Percentiles rank a stretch among this genome's conserved stretches.
Conservation (phyloP, 2,113 vertebrate species). For the Austrofundulus limnaeus region DNA sequence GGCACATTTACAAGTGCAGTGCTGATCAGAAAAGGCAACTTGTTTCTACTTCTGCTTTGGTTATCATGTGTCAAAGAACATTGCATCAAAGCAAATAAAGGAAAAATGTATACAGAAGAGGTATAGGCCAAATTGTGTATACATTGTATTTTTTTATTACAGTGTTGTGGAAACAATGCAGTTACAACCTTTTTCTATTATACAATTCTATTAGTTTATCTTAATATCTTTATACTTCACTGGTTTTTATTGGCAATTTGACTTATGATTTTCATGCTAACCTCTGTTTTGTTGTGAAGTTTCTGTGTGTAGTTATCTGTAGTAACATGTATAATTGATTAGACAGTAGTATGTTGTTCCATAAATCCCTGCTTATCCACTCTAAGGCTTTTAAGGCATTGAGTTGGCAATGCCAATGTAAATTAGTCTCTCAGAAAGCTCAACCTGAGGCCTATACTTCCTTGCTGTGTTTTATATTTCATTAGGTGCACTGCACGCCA, state of each 20-base stretch:
- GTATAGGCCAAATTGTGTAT: background rate
- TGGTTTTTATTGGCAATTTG: too few species aligned
- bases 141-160: background rate
- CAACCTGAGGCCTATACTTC: background rate
- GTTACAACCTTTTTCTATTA: background rate
- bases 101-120: background rate
- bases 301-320: constrained; percentile 24
- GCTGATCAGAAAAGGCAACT: background rate
- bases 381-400: constrained; percentile 3
- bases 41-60: background rate
- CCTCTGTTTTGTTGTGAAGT: constrained; percentile 22
- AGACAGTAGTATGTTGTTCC: constrained; percentile 29
- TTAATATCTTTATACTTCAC: too few species aligned
- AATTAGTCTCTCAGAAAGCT: constrained; percentile 44
- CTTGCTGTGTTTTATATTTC: background rate
- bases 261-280: background rate
- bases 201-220: too few species aligned
- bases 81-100: background rate
- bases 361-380: constrained; percentile 25
- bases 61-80: background rate
- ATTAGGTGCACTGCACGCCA: constrained; percentile 1
- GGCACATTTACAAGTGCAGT: background rate
- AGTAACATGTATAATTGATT: constrained; percentile 36
- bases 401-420: constrained; percentile 40
- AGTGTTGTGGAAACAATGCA: background rate